Evolutionary conservation across 2,888 invertebrate species (phyloP).

Genomic region (Platynereis dumerilii): DNA sequence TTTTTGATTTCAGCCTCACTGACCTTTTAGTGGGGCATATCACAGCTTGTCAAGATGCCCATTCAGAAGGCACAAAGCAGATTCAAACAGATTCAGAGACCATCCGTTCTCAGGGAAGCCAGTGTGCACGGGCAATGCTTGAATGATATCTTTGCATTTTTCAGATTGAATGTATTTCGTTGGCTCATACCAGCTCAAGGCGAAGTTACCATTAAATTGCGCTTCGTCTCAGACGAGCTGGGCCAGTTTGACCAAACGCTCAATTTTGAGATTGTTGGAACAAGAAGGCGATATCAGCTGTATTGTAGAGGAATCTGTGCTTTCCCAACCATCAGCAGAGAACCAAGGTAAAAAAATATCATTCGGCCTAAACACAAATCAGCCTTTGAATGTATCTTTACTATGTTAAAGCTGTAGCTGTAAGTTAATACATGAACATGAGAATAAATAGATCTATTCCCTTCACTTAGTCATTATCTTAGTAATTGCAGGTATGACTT

Average conservation of each 20-base stretch:
- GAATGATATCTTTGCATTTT: conserved; percentile 9
- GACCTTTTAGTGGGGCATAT: too few species aligned
- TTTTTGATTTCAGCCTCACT: too few species aligned
- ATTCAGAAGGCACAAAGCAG: too few species aligned
- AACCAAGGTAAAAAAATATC: conserved; percentile 62
- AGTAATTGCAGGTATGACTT: too few species aligned
- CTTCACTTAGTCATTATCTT: too few species aligned
- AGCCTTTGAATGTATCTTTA: background rate
- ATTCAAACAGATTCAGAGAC: too few species aligned
- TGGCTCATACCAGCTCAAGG: conserved; percentile 62
- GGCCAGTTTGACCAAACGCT: conserved; percentile 64
- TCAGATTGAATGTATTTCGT: conserved; percentile 57
- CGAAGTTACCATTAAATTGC: conserved; percentile 54
- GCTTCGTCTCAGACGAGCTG: conserved; percentile 61
- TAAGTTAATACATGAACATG: background rate
- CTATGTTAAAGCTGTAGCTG: too few species aligned
- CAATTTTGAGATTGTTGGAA: conserved; percentile 64
- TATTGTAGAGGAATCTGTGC: conserved; percentile 63
- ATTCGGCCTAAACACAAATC: background rate
- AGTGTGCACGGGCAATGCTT: too few species aligned
- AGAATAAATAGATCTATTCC: background rate
- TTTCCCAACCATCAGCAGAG: conserved; percentile 63
- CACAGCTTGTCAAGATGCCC: too few species aligned
- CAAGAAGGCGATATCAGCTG: conserved; percentile 61
- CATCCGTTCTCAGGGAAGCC: too few species aligned